Conservation (phyloP, 2,797 vertebrate species). For the Sebastes taczanowskii region DNA sequence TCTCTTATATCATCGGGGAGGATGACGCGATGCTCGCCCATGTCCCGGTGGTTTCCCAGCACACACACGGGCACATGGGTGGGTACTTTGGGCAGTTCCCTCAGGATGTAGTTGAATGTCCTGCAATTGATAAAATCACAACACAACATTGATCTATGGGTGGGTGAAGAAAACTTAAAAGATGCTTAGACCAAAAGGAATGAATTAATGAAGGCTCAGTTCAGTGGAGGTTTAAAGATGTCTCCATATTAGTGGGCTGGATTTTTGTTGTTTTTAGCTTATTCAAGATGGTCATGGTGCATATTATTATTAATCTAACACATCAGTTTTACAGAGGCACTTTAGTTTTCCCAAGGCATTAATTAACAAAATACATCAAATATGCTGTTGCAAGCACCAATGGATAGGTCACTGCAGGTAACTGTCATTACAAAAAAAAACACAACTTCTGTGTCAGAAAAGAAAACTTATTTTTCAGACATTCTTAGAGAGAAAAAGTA, state of each 20-base stretch:
- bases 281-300: neutral
- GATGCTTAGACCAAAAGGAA: neutral
- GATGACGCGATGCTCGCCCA: constrained; percentile 96
- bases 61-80: constrained; percentile 96
- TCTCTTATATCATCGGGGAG: constrained; percentile 92
- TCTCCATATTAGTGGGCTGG: neutral
- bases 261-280: neutral
- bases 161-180: neutral
- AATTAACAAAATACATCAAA: too few relatives aligned
- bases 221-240: neutral
- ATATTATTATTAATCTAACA: neutral
- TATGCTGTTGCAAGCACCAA: neutral
- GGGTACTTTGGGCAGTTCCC: constrained; percentile 96
- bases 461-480: neutral
- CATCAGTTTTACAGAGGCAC: neutral
- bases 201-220: neutral
- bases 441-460: accelerated
- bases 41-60: constrained; percentile 96
- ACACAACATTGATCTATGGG: neutral
- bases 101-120: constrained; percentile 96
- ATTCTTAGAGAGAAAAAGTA: neutral
- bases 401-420: neutral
- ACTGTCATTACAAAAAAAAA: too few relatives aligned
- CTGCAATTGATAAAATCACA: constrained; percentile 69
- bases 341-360: too few relatives aligned